Percentiles rank a stretch among this genome's conserved stretches.
phyloP scores from a whole-genome alignment of 2,797 vertebrate species.

The Siniperca undulata region DNA sequence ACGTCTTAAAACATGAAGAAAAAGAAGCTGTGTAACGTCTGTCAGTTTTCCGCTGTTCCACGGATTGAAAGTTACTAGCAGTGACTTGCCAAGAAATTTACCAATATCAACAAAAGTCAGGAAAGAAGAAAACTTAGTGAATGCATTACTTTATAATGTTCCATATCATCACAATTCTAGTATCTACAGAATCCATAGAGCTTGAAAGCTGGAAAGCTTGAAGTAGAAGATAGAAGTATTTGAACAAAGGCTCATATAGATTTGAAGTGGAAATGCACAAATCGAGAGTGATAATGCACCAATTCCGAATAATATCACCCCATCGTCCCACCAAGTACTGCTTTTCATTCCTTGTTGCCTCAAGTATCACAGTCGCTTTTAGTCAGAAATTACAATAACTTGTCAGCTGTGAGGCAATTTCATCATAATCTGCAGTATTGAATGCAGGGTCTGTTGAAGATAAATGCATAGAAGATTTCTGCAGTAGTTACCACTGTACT shows the following conservation, averaged over 20 bases:
- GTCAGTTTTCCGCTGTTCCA: background rate
- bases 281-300: background rate
- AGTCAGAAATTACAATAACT: conserved; percentile 15
- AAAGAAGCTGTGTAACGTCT: background rate
- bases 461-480: conserved; percentile 31
- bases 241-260: conserved; percentile 12
- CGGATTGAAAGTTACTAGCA: background rate
- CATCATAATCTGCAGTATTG: conserved; percentile 28
- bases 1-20: background rate
- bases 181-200: background rate
- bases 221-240: background rate
- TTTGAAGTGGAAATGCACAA: conserved; percentile 21
- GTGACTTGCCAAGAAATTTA: background rate
- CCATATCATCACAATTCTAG: background rate
- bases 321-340: background rate
- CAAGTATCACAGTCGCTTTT: background rate
- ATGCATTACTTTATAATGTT: background rate
- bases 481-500: conserved; percentile 34
- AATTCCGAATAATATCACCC: background rate
- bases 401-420: conserved; percentile 39
- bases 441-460: conserved; percentile 22
- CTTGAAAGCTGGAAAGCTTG: background rate
- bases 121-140: background rate
- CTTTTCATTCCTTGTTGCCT: conserved; percentile 28
- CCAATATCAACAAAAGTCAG: background rate